A percentile compares a stretch with the other conserved stretches of the same genome.
These are phyloP conservation scores for Schizothorax lantsangensis DNA, from an alignment of 2,797 vertebrate species.

Conservation along the genomic window DNA sequence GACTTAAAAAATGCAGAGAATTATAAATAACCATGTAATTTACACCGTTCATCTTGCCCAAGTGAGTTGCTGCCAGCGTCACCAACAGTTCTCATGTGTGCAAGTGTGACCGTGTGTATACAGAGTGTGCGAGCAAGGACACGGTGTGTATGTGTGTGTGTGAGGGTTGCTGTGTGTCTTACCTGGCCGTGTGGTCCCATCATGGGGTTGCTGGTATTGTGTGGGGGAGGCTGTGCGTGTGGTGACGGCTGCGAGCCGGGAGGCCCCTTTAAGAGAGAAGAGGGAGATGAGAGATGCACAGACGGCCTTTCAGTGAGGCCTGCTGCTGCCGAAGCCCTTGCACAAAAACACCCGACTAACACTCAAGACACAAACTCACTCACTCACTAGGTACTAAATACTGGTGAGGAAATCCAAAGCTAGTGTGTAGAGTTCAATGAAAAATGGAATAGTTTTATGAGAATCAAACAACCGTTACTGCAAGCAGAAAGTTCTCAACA, in stretches of 20 bases:
- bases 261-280: slow-evolving; percentile 84
- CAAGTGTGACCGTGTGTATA: not conserved
- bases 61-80: slow-evolving; percentile 1
- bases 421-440: not conserved
- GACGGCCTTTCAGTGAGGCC: slow-evolving; percentile 52
- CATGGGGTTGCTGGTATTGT: slow-evolving; percentile 85
- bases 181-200: slow-evolving; percentile 88
- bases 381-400: not conserved
- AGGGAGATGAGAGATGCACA: slow-evolving; percentile 75
- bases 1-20: not conserved
- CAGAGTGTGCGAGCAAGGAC: slow-evolving; percentile 11
- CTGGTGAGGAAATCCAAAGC: not conserved
- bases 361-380: slow-evolving; percentile 25
- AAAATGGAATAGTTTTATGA: slow-evolving; percentile 10
- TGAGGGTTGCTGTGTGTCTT: slow-evolving; percentile 67
- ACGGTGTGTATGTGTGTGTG: not conserved
- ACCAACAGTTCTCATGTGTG: slow-evolving; percentile 1
- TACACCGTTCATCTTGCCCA: not conserved
- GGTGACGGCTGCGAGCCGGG: slow-evolving; percentile 82
- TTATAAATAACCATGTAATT: slow-evolving; percentile 38
- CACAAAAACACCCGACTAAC: slow-evolving; percentile 27
- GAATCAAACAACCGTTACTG: not conserved
- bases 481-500: not conserved
- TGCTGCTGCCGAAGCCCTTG: slow-evolving; percentile 51
- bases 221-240: slow-evolving; percentile 81